Evolutionary conservation across 2,797 vertebrate species (phyloP).

Genomic region (Pipistrellus nathusii): DNA sequence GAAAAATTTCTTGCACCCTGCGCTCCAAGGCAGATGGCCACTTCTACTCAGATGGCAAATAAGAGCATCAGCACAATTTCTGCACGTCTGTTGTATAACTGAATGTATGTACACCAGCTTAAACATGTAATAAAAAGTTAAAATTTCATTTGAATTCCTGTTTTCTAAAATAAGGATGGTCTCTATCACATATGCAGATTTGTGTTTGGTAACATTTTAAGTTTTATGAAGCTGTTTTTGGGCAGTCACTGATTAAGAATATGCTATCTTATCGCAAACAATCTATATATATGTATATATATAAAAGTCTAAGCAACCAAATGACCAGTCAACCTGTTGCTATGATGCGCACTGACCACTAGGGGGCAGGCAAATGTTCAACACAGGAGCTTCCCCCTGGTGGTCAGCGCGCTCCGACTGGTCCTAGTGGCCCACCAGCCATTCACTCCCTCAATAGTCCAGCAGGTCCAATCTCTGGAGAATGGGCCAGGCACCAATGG

Average conservation of each 20-base stretch:
- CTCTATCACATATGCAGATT: background rate
- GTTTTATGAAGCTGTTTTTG: background rate
- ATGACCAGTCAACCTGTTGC: too few relatives aligned
- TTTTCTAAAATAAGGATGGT: slow-evolving; percentile 30
- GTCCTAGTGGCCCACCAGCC: too few relatives aligned
- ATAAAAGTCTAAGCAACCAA: too few relatives aligned
- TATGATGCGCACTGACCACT: too few relatives aligned
- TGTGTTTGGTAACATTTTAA: slow-evolving; percentile 13
- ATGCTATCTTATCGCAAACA: background rate
- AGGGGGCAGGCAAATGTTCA: too few relatives aligned
- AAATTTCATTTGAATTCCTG: background rate
- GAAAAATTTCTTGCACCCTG: background rate
- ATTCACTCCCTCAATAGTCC: too few relatives aligned
- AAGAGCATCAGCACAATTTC: background rate
- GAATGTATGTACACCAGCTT: background rate
- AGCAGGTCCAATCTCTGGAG: too few relatives aligned
- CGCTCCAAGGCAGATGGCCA: background rate
- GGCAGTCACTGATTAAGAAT: background rate
- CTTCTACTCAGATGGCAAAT: background rate
- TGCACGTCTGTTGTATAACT: background rate
- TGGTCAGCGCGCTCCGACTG: too few relatives aligned
- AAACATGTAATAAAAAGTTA: slow-evolving; percentile 23
- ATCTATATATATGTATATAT: background rate
- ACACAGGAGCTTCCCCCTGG: too few relatives aligned
- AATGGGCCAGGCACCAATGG: too few relatives aligned